Evolutionary conservation across 2,797 vertebrate species (phyloP).

Genomic region (Pagetopsis macropterus): DNA sequence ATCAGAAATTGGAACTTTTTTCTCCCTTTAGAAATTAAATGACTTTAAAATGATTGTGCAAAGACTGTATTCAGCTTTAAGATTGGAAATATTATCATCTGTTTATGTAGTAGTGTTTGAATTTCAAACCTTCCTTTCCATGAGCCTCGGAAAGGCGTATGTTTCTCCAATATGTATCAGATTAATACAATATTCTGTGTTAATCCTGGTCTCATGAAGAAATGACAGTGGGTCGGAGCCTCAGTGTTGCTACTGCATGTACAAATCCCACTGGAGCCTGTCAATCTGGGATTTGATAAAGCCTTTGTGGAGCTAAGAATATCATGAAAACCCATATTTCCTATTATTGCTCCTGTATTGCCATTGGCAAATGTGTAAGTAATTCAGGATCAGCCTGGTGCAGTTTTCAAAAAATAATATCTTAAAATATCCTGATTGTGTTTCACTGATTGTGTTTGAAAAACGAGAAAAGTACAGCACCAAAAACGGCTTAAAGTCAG

Average conservation of each 20-base stretch:
- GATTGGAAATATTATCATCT: neutral
- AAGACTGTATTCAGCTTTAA: neutral
- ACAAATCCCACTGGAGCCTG: constrained; percentile 62
- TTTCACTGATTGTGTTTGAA: constrained; percentile 51
- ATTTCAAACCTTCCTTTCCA: constrained; percentile 10
- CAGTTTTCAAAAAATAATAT: constrained; percentile 22
- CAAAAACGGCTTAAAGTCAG: constrained; percentile 36
- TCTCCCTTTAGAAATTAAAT: neutral
- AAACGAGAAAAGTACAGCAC: constrained; percentile 39
- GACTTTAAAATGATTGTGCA: neutral
- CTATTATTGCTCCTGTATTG: constrained; percentile 52
- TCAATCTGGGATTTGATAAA: constrained; percentile 62
- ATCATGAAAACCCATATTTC: constrained; percentile 68
- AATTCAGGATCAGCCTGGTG: constrained; percentile 56
- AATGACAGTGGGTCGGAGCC: constrained; percentile 34
- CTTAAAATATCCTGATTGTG: constrained; percentile 53
- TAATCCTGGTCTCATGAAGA: constrained; percentile 23
- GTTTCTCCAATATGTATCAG: constrained; percentile 27
- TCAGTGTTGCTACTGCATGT: constrained; percentile 40
- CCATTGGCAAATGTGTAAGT: constrained; percentile 60
- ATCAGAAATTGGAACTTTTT: too few species aligned
- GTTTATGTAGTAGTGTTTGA: constrained; percentile 5
- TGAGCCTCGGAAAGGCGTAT: neutral
- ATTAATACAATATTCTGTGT: constrained; percentile 23
- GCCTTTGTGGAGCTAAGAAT: constrained; percentile 67